A percentile compares a stretch with the other conserved stretches of the same genome.
Conservation (phyloP, 92 coral and sea anemone species). For the Porites cylindrica region DNA sequence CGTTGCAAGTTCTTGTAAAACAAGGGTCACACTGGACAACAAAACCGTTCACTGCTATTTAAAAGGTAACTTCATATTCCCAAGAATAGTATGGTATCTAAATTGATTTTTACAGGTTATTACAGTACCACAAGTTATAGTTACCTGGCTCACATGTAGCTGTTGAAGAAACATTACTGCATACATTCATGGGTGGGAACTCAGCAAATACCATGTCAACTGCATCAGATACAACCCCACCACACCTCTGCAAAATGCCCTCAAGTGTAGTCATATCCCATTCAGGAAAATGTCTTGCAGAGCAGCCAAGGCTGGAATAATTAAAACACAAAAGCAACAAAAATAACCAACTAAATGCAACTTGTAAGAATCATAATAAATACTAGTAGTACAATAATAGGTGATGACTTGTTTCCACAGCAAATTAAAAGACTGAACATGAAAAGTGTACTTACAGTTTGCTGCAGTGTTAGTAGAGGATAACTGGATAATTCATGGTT, state of each 20-base stretch:
- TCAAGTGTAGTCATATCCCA: constrained; percentile 22
- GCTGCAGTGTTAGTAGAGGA: constrained; percentile 22
- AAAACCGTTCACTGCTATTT: constrained; percentile 8
- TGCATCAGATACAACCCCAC: constrained; percentile 28
- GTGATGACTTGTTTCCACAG: constrained; percentile 27
- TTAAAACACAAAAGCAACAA: constrained; percentile 3
- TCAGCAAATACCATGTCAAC: constrained; percentile 24
- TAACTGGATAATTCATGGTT: constrained; percentile 4
- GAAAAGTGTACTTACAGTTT: constrained; percentile 14
- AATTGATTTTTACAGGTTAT: constrained; percentile 18
- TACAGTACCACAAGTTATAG: constrained; percentile 17
- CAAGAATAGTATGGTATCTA: constrained; percentile 15
- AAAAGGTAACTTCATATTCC: constrained; percentile 13
- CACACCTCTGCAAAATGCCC: constrained; percentile 29
- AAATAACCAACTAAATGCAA: constrained; percentile 17
- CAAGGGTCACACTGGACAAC: constrained; percentile 20
- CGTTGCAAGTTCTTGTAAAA: constrained; percentile 10
- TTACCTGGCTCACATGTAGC: constrained; percentile 15
- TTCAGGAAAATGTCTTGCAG: constrained; percentile 22
- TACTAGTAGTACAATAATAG: background rate
- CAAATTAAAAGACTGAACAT: constrained; percentile 5
- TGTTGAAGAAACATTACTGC: constrained; percentile 12
- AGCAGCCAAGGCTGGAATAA: constrained; percentile 27
- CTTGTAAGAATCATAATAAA: constrained; percentile 7
- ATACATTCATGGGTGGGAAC: constrained; percentile 19